Percentiles rank a stretch among this genome's conserved stretches.
Evolutionary conservation across 2,113 vertebrate species (phyloP).

Genomic region (Centropus unirufus): DNA sequence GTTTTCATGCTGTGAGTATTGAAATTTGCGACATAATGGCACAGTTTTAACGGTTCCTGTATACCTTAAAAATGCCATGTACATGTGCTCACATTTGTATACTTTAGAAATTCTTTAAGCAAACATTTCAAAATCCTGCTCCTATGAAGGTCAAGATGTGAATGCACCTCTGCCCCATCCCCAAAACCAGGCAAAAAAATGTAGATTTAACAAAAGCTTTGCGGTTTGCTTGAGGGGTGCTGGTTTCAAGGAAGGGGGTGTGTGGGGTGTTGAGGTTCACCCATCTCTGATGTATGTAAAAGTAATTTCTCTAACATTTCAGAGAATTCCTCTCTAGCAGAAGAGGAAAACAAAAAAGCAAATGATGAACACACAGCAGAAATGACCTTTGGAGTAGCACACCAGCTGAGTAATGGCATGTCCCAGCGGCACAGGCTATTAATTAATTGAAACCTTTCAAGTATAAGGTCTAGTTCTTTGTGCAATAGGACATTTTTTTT

Average conservation of each 20-base stretch:
- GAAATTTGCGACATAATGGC: background rate
- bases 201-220: too few species aligned
- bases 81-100: background rate
- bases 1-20: background rate
- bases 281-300: background rate
- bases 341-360: background rate
- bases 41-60: background rate
- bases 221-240: background rate
- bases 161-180: background rate
- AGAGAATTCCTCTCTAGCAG: background rate
- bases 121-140: background rate
- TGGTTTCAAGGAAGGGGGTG: too few species aligned
- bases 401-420: constrained; percentile 28
- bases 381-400: constrained; percentile 19
- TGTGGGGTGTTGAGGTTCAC: background rate
- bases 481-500: background rate
- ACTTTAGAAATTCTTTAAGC: background rate
- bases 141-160: background rate
- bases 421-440: background rate
- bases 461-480: background rate
- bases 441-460: constrained; percentile 52
- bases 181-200: background rate
- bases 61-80: background rate
- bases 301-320: background rate
- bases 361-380: background rate